A percentile compares a stretch with the other conserved stretches of the same genome.
phyloP scores from a whole-genome alignment of 2,888 invertebrate species.

The Sphinx pinastri region DNA sequence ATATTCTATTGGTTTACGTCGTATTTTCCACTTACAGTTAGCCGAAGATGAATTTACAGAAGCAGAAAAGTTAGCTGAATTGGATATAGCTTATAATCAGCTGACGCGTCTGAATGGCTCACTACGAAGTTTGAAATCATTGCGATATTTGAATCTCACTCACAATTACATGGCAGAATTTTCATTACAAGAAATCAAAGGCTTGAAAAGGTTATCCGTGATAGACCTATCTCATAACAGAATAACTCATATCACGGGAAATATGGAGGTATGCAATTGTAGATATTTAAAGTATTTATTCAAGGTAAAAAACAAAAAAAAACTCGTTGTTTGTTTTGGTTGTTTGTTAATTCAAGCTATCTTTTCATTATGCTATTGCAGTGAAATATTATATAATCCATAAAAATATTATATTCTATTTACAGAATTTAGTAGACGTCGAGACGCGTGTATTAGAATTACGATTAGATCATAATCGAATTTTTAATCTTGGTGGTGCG shows the following conservation, averaged over 20 bases:
- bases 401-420: slow-evolving; percentile 34
- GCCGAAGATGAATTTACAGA: slow-evolving; percentile 90
- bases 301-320: too few species aligned
- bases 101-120: slow-evolving; percentile 89
- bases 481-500: slow-evolving; percentile 89
- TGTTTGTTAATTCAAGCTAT: too few species aligned
- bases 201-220: slow-evolving; percentile 87
- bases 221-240: slow-evolving; percentile 91
- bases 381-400: not conserved
- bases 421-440: slow-evolving; percentile 90
- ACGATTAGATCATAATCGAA: slow-evolving; percentile 89
- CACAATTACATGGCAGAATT: slow-evolving; percentile 90
- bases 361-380: not conserved
- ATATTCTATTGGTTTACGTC: not conserved
- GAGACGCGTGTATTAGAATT: slow-evolving; percentile 89
- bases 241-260: slow-evolving; percentile 86
- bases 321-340: too few species aligned
- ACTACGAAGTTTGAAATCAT: slow-evolving; percentile 86
- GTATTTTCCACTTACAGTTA: slow-evolving; percentile 73
- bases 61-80: slow-evolving; percentile 86
- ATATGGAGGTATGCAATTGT: slow-evolving; percentile 84
- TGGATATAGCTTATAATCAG: slow-evolving; percentile 89
- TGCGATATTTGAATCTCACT: slow-evolving; percentile 89
- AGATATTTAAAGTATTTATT: not conserved
- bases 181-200: slow-evolving; percentile 91